These are phyloP conservation scores for Cotesia glomerata DNA, from an alignment of 1,140 invertebrate genomes.

Conservation along the genomic window DNA sequence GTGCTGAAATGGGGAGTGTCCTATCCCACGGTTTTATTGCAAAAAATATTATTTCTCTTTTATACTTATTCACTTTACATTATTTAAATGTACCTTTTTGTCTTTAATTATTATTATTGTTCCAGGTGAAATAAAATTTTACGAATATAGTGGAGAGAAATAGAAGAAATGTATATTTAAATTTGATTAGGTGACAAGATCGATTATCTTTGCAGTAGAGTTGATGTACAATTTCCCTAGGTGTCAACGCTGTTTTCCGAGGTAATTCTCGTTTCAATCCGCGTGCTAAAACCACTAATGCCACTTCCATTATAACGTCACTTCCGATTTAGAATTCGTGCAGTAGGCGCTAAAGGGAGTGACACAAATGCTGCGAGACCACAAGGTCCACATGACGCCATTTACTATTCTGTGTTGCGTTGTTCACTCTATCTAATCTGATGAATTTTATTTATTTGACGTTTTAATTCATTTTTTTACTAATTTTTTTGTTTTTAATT, in stretches of 20 bases:
- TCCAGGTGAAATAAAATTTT: too few species aligned
- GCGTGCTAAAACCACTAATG: conserved; percentile 48
- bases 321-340: conserved; percentile 51
- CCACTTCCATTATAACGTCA: conserved; percentile 56
- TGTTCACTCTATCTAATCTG: neutral
- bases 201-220: neutral
- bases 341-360: neutral
- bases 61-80: neutral
- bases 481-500: too few species aligned
- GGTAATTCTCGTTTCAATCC: conserved; percentile 25
- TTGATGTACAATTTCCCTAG: conserved; percentile 16
- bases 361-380: conserved; percentile 10
- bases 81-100: neutral
- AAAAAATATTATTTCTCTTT: neutral
- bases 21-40: conserved; percentile 8
- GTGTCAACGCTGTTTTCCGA: conserved; percentile 33
- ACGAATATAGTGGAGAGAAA: neutral
- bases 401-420: neutral
- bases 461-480: conserved; percentile 23
- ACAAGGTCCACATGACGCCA: neutral
- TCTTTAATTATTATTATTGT: too few species aligned
- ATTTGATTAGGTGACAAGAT: neutral
- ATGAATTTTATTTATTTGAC: conserved; percentile 6
- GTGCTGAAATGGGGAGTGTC: neutral
- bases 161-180: neutral